Base-by-base conservation (phyloP, 1,140 invertebrate genomes). In the Leptonema lineaticorne region DNA sequence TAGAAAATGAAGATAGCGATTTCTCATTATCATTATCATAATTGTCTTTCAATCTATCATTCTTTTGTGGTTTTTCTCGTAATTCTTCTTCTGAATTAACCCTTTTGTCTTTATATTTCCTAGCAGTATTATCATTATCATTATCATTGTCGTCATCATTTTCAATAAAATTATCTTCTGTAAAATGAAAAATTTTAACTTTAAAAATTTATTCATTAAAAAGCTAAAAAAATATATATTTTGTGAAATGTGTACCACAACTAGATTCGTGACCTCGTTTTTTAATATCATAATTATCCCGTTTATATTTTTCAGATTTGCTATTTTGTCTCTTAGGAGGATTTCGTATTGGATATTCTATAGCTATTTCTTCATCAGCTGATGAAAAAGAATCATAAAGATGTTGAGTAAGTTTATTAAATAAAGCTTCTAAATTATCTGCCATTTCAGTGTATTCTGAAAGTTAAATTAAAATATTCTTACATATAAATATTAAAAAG, bases 391-490 rank as follows among this genome's bases (percentile, higher is more conserved):
- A 87, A 75, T 93, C 90, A 33, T 94, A 86, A 78, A 91, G 94
- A 74, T 90, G 87, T 75, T 90, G 88, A 6, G 91, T 89, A 0
- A 91, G 86, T 65, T 87, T 86, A 63, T 92, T 87, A 75, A 95
- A 94, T 22, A 88, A 90, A 74, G 89, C 85, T 77, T 91, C 87
- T 29, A 95, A 79, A 74, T 89, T 93, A 74, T 90, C 87, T 0
- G 91, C 92, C 93, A 95, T 95, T 75, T 89, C 88, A 1, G 92
- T 93, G 73, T 95, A 95, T 79, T 95, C 92, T 94, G 78, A 28
- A 84, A 84, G 71, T 70, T 41, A 41, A 41, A 2, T 2, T 14
- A 41, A 41, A n/a, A 41, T 16, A 41, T 14, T 41, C n/a, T n/a
- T n/a, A n/a, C n/a, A n/a, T n/a, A n/a, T n/a, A n/a, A n/a, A n/a